These are phyloP conservation scores for Sphaeridia pumilis DNA, from an alignment of 2,888 invertebrate species.

Conservation along the genomic window DNA sequence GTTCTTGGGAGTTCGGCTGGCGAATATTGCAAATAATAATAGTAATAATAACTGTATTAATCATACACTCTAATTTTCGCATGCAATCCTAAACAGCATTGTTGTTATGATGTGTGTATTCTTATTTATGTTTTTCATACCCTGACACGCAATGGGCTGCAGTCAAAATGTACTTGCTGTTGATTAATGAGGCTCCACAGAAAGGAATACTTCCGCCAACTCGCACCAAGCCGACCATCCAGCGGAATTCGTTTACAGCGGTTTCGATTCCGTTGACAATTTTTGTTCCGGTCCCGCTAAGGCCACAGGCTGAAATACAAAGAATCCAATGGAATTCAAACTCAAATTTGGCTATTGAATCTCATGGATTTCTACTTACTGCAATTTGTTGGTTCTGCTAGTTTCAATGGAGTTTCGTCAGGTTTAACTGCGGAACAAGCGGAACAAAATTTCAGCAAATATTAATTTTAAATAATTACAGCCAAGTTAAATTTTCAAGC, in stretches of 20 bases:
- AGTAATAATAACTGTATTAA: no score
- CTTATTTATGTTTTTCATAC: no score
- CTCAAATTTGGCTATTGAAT: background rate
- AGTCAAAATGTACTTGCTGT: constrained; percentile 20
- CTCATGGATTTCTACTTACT: constrained; percentile 6
- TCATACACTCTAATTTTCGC: no score
- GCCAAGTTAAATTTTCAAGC: background rate
- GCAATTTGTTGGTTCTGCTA: constrained; percentile 10
- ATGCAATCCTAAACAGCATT: no score
- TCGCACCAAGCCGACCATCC: constrained; percentile 32
- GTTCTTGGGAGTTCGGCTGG: constrained; percentile 26
- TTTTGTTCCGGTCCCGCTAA: constrained; percentile 11
- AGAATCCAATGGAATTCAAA: no score
- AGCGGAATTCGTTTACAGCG: constrained; percentile 22
- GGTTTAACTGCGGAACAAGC: no score
- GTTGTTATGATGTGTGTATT: no score
- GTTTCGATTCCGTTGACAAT: constrained; percentile 25
- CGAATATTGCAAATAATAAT: no score
- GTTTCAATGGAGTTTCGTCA: constrained; percentile 2
- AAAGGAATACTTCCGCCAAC: constrained; percentile 24
- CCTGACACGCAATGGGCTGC: constrained; percentile 32
- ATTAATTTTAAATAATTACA: no score
- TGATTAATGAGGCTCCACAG: constrained; percentile 41
- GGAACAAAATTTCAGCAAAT: no score
- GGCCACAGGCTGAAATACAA: constrained; percentile 31